Percentiles rank a stretch among this genome's conserved stretches.
Conservation (phyloP, 2,113 vertebrate species). For the Heterotis niloticus region DNA sequence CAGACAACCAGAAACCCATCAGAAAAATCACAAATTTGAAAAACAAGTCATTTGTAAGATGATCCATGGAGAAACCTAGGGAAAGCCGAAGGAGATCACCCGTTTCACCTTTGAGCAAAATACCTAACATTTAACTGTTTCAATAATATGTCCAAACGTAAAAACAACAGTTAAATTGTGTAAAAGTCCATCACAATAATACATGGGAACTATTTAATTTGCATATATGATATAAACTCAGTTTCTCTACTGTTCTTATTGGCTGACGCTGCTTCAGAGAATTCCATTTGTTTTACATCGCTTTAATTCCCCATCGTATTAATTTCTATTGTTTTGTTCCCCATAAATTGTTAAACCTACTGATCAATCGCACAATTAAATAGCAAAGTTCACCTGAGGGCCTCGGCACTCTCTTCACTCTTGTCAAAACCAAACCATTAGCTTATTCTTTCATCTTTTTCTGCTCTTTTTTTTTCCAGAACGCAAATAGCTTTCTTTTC, state of each 20-base stretch:
- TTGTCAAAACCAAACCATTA: slow-evolving; percentile 11
- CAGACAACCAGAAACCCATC: too few relatives aligned
- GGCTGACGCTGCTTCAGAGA: neutral
- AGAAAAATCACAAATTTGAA: too few relatives aligned
- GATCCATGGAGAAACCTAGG: too few relatives aligned
- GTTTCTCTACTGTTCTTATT: neutral
- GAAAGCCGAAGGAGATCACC: too few relatives aligned
- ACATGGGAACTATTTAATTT: neutral
- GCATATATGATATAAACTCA: neutral
- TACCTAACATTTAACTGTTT: neutral
- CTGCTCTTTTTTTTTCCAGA: too few relatives aligned
- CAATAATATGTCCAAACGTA: neutral
- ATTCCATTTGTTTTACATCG: neutral
- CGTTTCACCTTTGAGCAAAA: too few relatives aligned
- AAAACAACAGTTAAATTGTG: neutral
- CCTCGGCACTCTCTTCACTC: neutral
- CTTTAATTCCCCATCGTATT: neutral
- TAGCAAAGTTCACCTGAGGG: neutral
- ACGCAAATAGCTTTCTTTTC: neutral
- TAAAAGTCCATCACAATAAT: neutral
- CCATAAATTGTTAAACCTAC: neutral
- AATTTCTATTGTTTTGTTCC: neutral
- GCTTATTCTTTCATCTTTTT: neutral
- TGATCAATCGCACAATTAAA: slow-evolving; percentile 20
- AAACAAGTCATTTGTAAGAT: too few relatives aligned